phyloP scores from a whole-genome alignment of 2,888 invertebrate species.

The Drosophila kambysellisi region DNA sequence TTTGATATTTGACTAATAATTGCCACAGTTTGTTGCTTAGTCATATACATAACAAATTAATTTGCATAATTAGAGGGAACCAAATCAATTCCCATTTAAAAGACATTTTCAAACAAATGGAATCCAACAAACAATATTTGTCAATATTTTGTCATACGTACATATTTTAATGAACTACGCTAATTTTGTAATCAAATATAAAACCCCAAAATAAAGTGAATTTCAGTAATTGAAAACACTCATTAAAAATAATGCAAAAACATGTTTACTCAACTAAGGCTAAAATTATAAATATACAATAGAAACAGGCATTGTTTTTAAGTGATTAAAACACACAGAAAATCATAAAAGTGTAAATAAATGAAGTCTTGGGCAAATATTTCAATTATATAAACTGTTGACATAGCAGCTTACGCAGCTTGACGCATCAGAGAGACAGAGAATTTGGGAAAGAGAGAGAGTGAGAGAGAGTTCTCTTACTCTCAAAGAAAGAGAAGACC shows the following conservation, averaged over 20 bases:
- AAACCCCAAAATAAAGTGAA: slow-evolving; percentile 3
- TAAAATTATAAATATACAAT: slow-evolving; percentile 11
- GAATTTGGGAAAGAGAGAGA: neutral
- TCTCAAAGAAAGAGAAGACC: neutral
- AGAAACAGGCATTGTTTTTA: slow-evolving; percentile 15
- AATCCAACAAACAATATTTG: slow-evolving; percentile 2
- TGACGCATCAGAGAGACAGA: slow-evolving; percentile 8
- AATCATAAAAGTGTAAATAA: slow-evolving; percentile 51
- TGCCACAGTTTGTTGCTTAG: slow-evolving; percentile 25
- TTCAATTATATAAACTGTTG: slow-evolving; percentile 57
- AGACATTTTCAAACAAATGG: slow-evolving; percentile 8
- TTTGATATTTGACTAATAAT: slow-evolving; percentile 38
- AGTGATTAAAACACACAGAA: slow-evolving; percentile 33
- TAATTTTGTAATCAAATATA: slow-evolving; percentile 26
- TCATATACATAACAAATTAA: slow-evolving; percentile 28
- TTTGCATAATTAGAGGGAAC: slow-evolving; percentile 30
- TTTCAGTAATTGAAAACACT: slow-evolving; percentile 7
- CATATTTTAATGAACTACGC: slow-evolving; percentile 21
- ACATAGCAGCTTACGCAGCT: slow-evolving; percentile 40
- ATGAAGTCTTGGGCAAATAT: slow-evolving; percentile 57
- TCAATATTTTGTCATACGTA: neutral
- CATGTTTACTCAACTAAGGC: slow-evolving; percentile 14
- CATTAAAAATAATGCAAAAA: slow-evolving; percentile 2
- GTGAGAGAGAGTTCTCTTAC: no score
- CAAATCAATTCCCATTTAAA: slow-evolving; percentile 17